phyloP scores from a whole-genome alignment of 2,888 invertebrate species.

The Lasiommata megera region DNA sequence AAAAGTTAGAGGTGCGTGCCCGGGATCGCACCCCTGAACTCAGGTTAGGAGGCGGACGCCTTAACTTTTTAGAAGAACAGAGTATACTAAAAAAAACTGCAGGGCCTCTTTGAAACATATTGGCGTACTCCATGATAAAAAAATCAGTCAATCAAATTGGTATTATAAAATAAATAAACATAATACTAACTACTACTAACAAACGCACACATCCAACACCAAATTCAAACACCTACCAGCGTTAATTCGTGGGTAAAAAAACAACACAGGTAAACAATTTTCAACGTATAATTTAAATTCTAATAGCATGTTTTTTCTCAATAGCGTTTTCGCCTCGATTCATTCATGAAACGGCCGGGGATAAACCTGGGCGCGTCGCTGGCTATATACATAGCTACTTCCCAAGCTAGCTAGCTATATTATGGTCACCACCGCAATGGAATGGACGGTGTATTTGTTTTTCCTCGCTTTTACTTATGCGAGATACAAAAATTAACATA shows the following conservation, averaged over 20 bases:
- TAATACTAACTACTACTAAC: no score
- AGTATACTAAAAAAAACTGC: no score
- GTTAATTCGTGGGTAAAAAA: background rate
- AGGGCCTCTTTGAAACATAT: no score
- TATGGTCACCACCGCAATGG: conserved; percentile 18
- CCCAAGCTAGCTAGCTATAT: conserved; percentile 12
- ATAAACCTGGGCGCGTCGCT: conserved; percentile 23
- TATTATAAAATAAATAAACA: no score
- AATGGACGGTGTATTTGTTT: background rate
- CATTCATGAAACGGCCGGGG: conserved; percentile 26
- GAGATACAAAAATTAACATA: background rate
- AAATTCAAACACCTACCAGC: no score
- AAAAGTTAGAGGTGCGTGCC: no score
- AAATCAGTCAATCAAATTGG: no score
- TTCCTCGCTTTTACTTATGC: background rate
- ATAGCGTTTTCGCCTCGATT: conserved; percentile 32
- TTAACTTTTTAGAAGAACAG: no score
- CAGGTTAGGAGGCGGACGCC: no score
- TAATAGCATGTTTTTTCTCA: conserved; percentile 9
- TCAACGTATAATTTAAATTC: conserved; percentile 5
- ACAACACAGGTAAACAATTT: background rate
- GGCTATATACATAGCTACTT: conserved; percentile 26
- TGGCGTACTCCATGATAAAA: no score
- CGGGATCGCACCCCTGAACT: no score
- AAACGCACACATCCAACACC: no score